Conservation (phyloP, 2,797 vertebrate genomes). For the Thamnophis elegans region DNA sequence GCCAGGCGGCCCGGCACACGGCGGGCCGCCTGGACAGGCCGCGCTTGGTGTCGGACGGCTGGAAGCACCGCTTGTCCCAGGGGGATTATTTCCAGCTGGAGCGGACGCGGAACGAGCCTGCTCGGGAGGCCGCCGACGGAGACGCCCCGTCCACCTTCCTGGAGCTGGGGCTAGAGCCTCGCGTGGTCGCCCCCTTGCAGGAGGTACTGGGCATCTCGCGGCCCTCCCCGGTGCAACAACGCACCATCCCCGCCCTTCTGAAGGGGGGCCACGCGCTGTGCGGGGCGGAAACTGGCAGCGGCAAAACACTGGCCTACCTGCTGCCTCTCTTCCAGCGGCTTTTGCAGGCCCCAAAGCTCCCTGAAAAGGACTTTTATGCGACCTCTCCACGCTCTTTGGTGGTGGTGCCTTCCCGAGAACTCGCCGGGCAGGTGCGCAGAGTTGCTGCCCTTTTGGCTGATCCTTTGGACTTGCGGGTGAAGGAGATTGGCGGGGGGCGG, state of each 20-base stretch:
- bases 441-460: conserved; percentile 75
- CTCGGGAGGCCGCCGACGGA: neutral
- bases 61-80: conserved; percentile 80
- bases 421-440: conserved; percentile 80
- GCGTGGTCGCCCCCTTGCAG: conserved; percentile 57
- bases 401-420: conserved; percentile 87
- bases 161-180: conserved; percentile 56
- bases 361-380: fast-evolving
- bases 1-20: conserved; percentile 77
- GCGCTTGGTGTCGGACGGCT: conserved; percentile 81
- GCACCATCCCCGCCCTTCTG: conserved; percentile 80
- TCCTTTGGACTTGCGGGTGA: conserved; percentile 71
- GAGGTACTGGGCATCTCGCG: conserved; percentile 56
- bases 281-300: conserved; percentile 91
- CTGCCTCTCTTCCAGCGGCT: conserved; percentile 83
- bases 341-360: neutral
- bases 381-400: conserved; percentile 66
- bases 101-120: conserved; percentile 57
- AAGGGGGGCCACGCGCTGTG: conserved; percentile 83
- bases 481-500: conserved; percentile 78
- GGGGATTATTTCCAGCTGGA: conserved; percentile 87
- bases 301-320: conserved; percentile 89
- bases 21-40: conserved; percentile 81
- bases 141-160: conserved; percentile 39
- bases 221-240: conserved; percentile 83